Evolutionary conservation across 2,797 vertebrate genomes (phyloP), one percentile per base, ranked within the genome.

Genomic region (Hephaestus fuliginosus): DNA sequence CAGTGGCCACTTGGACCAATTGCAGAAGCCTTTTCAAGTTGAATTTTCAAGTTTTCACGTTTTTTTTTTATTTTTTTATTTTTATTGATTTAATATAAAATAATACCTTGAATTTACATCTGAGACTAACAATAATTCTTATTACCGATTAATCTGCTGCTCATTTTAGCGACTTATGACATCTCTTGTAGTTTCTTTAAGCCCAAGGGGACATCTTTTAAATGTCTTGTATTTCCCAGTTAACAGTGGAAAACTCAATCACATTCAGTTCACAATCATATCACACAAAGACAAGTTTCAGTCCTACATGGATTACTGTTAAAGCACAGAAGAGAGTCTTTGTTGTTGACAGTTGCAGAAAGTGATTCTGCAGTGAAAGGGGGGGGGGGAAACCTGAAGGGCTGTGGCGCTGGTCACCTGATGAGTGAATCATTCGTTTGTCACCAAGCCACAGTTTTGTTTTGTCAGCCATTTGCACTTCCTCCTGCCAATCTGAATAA

Each of bases 381-480:
- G 25, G 25, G n/a, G 22, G 3, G 22, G 5, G 25, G 53, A 61
- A 41, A 15, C 49, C 18, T 46, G 41, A 14, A 56, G 12, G 20
- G 13, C 20, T 2, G 55, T 33, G 30, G 30, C 5, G 30, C 30
- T 33, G 3, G 30, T 81, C 85, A 78, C 46, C 69, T 75, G 74
- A 69, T 65, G 20, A 2, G 55, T 80, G 64, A 88, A 65, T 81
- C 60, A 81, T 67, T 46, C 18, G 20, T 58, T 13, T 52, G 10
- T 80, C 14, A 53, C 53, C 14, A 14, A 49, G 15, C 7, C 1
- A 48, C 10, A 18, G 3, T 39, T 39, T 39, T 68, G 56, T 66
- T 82, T 4, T 48, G 43, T 88, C 86, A 86, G 86, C 70, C 0
- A 0, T 46, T 85, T 87, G 1, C 66, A 73, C 77, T 89, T 91